Evolutionary conservation across 1,140 invertebrate genomes (phyloP).

Genomic region (Magallana angulata): DNA sequence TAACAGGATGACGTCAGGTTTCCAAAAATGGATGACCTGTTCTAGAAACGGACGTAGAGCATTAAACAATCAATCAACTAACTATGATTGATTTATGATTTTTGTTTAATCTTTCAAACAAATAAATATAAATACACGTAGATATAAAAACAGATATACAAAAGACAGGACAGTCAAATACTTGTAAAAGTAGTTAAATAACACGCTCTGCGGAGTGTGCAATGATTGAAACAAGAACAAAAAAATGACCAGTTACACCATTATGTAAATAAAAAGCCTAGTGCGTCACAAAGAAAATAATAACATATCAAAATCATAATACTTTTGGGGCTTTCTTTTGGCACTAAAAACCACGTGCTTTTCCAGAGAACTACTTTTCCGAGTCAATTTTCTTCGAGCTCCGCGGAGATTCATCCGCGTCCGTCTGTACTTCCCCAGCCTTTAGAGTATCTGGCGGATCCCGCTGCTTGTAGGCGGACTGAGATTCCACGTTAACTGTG

Average conservation of each 20-base stretch:
- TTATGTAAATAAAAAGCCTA: neutral
- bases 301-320: neutral
- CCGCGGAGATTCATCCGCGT: conserved; percentile 49
- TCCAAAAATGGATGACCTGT: no score
- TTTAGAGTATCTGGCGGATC: conserved; percentile 62
- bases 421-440: conserved; percentile 62
- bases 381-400: conserved; percentile 44
- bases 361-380: neutral
- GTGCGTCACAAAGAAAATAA: neutral
- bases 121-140: neutral
- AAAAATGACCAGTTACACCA: neutral
- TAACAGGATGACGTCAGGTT: no score
- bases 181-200: neutral
- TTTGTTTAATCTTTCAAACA: neutral
- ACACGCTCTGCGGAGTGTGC: neutral
- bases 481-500: conserved; percentile 61
- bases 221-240: conserved; percentile 22
- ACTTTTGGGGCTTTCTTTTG: neutral
- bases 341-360: neutral
- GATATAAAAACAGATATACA: neutral
- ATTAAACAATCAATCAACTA: neutral
- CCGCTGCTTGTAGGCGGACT: conserved; percentile 68
- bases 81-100: neutral
- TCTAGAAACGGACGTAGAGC: no score
- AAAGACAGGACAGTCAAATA: neutral